Percentiles rank a stretch among this genome's conserved stretches.
Conservation (phyloP, 2,797 vertebrate species). For the Prunella strophiata region DNA sequence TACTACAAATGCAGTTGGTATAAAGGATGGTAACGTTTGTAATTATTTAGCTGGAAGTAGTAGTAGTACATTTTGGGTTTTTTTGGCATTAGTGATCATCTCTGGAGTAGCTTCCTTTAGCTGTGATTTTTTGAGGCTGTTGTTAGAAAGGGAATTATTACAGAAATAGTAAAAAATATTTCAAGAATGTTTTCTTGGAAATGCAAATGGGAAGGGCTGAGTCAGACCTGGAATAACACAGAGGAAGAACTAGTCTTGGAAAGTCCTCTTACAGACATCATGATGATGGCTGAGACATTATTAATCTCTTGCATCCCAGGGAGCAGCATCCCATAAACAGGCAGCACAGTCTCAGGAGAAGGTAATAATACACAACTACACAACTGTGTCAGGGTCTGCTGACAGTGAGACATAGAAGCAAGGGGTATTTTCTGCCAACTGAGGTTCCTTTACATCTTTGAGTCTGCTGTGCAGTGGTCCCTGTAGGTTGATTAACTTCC, state of each 20-base stretch:
- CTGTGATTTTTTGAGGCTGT: background rate
- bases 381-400: background rate
- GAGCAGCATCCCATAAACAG: background rate
- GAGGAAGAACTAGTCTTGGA: background rate
- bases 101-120: background rate
- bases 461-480: rapidly evolving
- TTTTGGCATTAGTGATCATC: background rate
- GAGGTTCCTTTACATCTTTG: background rate
- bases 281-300: background rate
- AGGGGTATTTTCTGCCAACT: background rate
- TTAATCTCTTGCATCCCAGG: background rate
- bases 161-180: background rate
- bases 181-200: slow-evolving; percentile 18
- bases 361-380: background rate
- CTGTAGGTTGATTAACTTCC: background rate
- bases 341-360: background rate
- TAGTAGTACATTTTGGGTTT: background rate
- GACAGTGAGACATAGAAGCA: rapidly evolving
- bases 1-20: background rate
- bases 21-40: background rate
- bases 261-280: background rate
- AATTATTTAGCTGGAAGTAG: slow-evolving; percentile 3
- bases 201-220: background rate
- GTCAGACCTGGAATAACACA: background rate
- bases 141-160: background rate